Evolutionary conservation across 2,888 invertebrate genomes (phyloP).

Genomic region (Polydrusus tereticollis): DNA sequence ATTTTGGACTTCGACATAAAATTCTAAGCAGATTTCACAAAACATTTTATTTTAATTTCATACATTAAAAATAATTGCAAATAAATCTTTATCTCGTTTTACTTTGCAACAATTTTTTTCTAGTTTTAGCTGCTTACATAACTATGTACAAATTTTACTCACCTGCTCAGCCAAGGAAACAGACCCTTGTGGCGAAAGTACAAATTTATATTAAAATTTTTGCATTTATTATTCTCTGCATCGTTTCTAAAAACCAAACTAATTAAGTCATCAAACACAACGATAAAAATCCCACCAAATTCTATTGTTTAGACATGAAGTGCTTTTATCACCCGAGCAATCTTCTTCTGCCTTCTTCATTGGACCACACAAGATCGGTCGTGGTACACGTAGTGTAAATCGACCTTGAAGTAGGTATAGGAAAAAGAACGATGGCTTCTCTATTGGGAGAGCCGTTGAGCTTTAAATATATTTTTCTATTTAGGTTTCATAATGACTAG

Average conservation of each 20-base stretch:
- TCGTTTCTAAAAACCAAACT: slow-evolving; percentile 1
- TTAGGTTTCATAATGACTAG: too few species aligned
- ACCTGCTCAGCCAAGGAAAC: too few species aligned
- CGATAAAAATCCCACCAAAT: slow-evolving; percentile 32
- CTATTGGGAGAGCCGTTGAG: too few species aligned
- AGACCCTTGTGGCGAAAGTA: too few species aligned
- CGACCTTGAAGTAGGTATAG: slow-evolving; percentile 27
- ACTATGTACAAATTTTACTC: too few species aligned
- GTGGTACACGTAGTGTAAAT: slow-evolving; percentile 16
- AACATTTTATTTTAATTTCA: too few species aligned
- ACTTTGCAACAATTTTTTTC: not conserved
- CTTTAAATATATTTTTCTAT: too few species aligned
- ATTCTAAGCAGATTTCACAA: too few species aligned
- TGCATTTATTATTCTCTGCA: not conserved
- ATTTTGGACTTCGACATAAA: too few species aligned
- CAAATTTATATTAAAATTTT: too few species aligned
- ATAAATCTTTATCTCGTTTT: too few species aligned
- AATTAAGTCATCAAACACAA: slow-evolving; percentile 33
- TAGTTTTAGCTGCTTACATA: not conserved
- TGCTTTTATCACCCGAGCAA: slow-evolving; percentile 34
- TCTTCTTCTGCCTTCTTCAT: slow-evolving; percentile 29
- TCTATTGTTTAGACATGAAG: slow-evolving; percentile 36
- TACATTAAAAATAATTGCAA: too few species aligned
- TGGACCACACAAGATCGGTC: slow-evolving; percentile 38
- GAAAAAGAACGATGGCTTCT: slow-evolving; percentile 15